Percentiles rank a stretch among this genome's conserved stretches.
Conservation (phyloP, 1,140 invertebrate species). For the Heliconius hermathena region DNA sequence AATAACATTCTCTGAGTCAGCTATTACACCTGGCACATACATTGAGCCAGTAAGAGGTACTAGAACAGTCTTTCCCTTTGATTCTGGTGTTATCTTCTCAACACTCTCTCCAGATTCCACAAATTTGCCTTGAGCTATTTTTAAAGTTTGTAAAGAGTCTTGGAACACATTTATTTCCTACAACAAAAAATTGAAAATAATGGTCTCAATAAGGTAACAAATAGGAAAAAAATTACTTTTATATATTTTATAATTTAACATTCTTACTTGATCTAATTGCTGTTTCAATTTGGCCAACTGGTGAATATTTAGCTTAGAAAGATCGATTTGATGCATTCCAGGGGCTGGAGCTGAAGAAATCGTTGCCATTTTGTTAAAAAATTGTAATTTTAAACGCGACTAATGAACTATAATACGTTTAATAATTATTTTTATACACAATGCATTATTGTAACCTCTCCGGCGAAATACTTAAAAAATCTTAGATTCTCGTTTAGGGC, state of each 20-base stretch:
- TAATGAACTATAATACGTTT: slow-evolving; percentile 18
- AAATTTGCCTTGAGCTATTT: slow-evolving; percentile 95
- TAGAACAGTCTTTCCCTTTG: slow-evolving; percentile 91
- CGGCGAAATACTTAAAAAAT: not conserved
- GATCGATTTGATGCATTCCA: slow-evolving; percentile 88
- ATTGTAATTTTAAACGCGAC: not conserved
- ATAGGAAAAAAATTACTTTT: not conserved
- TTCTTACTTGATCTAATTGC: slow-evolving; percentile 90
- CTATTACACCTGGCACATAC: slow-evolving; percentile 95
- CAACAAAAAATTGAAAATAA: slow-evolving; percentile 48
- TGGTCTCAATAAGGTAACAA: slow-evolving; percentile 26
- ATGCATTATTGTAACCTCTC: slow-evolving; percentile 26
- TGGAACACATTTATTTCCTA: slow-evolving; percentile 93
- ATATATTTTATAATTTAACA: slow-evolving; percentile 10
- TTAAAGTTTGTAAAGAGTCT: slow-evolving; percentile 93
- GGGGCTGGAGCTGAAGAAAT: slow-evolving; percentile 83
- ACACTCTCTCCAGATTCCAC: slow-evolving; percentile 92
- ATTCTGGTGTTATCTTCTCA: slow-evolving; percentile 88
- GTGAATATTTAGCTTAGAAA: slow-evolving; percentile 89
- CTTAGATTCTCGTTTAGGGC: not conserved
- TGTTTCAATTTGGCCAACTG: slow-evolving; percentile 92
- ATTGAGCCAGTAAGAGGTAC: slow-evolving; percentile 97
- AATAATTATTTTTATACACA: slow-evolving; percentile 32
- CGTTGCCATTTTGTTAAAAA: slow-evolving; percentile 81
- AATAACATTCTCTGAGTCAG: slow-evolving; percentile 91